Evolutionary conservation across 1,140 invertebrate genomes (phyloP).

Genomic region (Chelonus insularis): DNA sequence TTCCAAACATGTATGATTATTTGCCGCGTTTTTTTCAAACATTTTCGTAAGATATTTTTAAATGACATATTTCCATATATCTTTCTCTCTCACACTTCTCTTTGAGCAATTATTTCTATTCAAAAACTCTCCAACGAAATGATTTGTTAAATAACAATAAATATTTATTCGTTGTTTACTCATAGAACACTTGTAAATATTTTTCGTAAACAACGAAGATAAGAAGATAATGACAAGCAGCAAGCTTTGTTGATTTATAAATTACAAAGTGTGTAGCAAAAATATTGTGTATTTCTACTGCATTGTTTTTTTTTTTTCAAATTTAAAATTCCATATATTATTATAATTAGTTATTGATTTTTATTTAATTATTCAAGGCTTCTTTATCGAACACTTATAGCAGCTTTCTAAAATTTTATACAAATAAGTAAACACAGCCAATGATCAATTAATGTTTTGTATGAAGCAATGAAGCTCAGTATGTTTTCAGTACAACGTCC

Average conservation of each 20-base stretch:
- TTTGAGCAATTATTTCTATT: too few species aligned
- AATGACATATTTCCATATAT: conserved; percentile 35
- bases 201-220: not conserved
- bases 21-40: conserved; percentile 40
- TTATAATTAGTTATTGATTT: not conserved
- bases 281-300: conserved; percentile 34
- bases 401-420: conserved; percentile 21
- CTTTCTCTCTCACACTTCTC: too few species aligned
- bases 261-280: conserved; percentile 46
- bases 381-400: not conserved
- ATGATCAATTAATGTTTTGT: too few species aligned
- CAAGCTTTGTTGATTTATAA: conserved; percentile 15
- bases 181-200: too few species aligned
- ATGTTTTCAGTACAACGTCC: too few species aligned
- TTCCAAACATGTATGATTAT: conserved; percentile 39
- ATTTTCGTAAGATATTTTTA: conserved; percentile 41
- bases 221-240: not conserved
- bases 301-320: conserved; percentile 3
- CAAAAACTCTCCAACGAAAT: too few species aligned
- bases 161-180: too few species aligned
- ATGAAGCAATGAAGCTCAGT: too few species aligned
- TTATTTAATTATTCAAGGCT: not conserved
- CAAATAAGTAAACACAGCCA: conserved; percentile 36
- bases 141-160: too few species aligned
- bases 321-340: not conserved